A percentile compares a stretch with the other conserved stretches of the same genome.
phyloP scores from a whole-genome alignment of 2,888 invertebrate genomes.

The Drosophila cyrtoloma region DNA sequence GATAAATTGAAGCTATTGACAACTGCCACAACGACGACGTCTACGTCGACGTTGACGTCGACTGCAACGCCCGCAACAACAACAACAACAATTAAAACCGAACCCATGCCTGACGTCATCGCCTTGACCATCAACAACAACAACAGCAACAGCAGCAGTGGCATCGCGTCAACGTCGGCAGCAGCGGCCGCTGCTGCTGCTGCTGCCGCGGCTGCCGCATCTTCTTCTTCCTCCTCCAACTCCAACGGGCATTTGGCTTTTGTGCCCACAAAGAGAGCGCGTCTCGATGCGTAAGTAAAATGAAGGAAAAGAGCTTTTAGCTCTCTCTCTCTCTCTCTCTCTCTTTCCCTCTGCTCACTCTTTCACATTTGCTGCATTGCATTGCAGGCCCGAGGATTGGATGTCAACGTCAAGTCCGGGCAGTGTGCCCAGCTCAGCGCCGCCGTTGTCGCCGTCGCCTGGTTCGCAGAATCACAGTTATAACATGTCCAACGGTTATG shows the following conservation, averaged over 20 bases:
- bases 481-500: slow-evolving; percentile 89
- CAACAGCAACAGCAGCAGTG: slow-evolving; percentile 35
- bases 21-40: slow-evolving; percentile 53
- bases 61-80: slow-evolving; percentile 43
- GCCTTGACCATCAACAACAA: slow-evolving; percentile 62
- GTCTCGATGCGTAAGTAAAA: slow-evolving; percentile 84
- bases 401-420: slow-evolving; percentile 88
- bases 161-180: slow-evolving; percentile 52
- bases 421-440: slow-evolving; percentile 86
- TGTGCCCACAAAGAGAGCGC: slow-evolving; percentile 86
- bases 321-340: neutral
- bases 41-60: slow-evolving; percentile 62
- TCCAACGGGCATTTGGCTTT: slow-evolving; percentile 85
- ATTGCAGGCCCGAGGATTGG: slow-evolving; percentile 87
- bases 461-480: slow-evolving; percentile 86
- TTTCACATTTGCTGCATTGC: neutral
- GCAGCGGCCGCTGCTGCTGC: slow-evolving; percentile 64
- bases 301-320: neutral
- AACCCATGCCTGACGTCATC: slow-evolving; percentile 83
- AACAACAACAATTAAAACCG: slow-evolving; percentile 83
- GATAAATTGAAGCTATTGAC: slow-evolving; percentile 83
- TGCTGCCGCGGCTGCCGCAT: slow-evolving; percentile 39
- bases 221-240: slow-evolving; percentile 84
- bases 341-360: neutral
- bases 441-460: slow-evolving; percentile 90